Evolutionary conservation across 2,113 vertebrate genomes (phyloP), one percentile per base, ranked within the genome.

Genomic region (Gila orcuttii): DNA sequence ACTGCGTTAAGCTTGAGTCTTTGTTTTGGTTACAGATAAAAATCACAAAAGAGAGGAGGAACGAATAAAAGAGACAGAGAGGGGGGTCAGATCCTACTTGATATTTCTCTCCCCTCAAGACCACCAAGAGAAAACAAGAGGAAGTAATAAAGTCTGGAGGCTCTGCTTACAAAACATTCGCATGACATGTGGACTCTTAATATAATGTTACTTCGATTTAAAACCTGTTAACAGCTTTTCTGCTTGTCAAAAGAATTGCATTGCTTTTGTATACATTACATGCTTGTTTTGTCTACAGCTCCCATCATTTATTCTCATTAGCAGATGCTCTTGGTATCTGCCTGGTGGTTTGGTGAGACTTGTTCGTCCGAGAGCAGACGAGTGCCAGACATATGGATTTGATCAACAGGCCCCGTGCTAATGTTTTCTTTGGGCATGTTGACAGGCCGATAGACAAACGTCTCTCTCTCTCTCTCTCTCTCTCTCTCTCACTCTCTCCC

Each of bases 381-480:
- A 85, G 79, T 90, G 93, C 93, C 94, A 94, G 93, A 94, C 96
- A 95, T 93, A 93, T 91, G 96, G 96, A 94, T 95, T 92, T 94
- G 94, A 96, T 96, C 96, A 95, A 93, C 90, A 79, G 88, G 88
- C 89, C 91, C 92, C 91, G 93, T 94, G 94, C 95, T 96, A 93
- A 93, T 94, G 93, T 93, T 94, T 91, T 96, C 93, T 94, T 93
- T 90, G 94, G 95, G 95, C 94, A 94, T 93, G 95, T 92, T 94
- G 96, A 96, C 95, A 94, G 94, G 90, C 93, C 94, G 95, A 96
- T 95, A 95, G 95, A 84, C 85, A 83, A 88, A 75, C 79, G 59
- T 83, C 64, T 71, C 64, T 82, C 68, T 82, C 79, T 52, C 62
- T 78, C 75, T 55, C 69, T 47, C 77, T 33, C 50, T 25, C 66